These are phyloP conservation scores for Mycetomoellerius zeteki DNA, from an alignment of 1,140 invertebrate species.

Conservation along the genomic window DNA sequence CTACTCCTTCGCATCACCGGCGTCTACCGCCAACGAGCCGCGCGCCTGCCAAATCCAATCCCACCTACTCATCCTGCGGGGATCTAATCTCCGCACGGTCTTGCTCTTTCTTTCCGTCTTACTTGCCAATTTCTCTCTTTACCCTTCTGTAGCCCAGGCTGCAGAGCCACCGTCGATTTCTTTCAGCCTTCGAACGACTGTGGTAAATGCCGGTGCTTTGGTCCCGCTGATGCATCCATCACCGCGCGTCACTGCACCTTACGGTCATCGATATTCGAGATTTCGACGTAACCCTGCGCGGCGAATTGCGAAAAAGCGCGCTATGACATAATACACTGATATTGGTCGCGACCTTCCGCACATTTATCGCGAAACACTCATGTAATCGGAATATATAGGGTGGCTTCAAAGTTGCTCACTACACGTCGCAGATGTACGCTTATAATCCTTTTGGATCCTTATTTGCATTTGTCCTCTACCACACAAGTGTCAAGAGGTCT, in stretches of 20 bases:
- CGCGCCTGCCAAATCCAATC: slow-evolving; percentile 83
- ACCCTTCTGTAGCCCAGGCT: slow-evolving; percentile 13
- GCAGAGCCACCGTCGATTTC: slow-evolving; percentile 66
- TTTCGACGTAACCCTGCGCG: slow-evolving; percentile 20
- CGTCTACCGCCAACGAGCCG: slow-evolving; percentile 76
- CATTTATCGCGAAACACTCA: slow-evolving; percentile 6
- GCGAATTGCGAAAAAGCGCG: slow-evolving; percentile 10
- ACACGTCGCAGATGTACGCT: neutral
- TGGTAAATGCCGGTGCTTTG: slow-evolving; percentile 70
- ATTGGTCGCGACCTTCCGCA: slow-evolving; percentile 25
- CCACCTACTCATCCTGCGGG: slow-evolving; percentile 70
- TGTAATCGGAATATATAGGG: neutral
- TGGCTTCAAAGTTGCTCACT: neutral
- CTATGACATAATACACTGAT: slow-evolving; percentile 34
- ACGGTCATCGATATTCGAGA: slow-evolving; percentile 46
- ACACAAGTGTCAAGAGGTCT: neutral
- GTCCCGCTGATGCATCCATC: slow-evolving; percentile 66
- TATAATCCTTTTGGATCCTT: neutral
- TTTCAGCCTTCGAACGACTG: slow-evolving; percentile 60
- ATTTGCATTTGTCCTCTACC: neutral
- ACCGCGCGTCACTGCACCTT: slow-evolving; percentile 58
- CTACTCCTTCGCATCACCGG: slow-evolving; percentile 69
- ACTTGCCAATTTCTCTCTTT: slow-evolving; percentile 24
- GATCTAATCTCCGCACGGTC: slow-evolving; percentile 73
- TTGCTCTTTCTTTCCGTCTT: slow-evolving; percentile 65